Evolutionary conservation across 2,113 vertebrate species (phyloP), one percentile per base, ranked within the genome.

Genomic region (Eublepharis macularius): DNA sequence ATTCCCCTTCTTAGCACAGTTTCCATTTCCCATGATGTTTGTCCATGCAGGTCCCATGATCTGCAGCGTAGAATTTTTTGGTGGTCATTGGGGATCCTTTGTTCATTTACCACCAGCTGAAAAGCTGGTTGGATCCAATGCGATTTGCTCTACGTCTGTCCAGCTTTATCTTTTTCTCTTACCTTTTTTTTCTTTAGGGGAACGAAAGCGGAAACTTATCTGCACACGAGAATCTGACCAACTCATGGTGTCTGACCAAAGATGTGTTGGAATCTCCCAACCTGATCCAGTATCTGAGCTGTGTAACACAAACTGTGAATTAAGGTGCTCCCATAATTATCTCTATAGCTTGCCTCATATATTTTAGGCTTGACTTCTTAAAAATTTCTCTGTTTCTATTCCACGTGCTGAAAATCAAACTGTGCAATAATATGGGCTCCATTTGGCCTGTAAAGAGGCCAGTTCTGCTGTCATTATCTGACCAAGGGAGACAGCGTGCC

Each of bases 221-320:
- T 99, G 99, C 86, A 98, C 96, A 73, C 95, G 99, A 88, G 98
- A 99, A 92, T 98, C 97, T 0, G 98, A 99, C 91, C 96, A 98
- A 75, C 96, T 98, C 88, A 97, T 97, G 0, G 99, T 99, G 90
- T 99, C 99, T 0, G 99, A 99, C 96, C 98, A 99, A 94, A 96
- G 98, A 91, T 99, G 99, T 70, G 97, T 98, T 54, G 96, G 92
- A 24, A 95, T 97, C 65, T 94, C 97, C 45, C 96, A 96, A 83
- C 98, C 98, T 32, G 93, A 94, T 16, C 95, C 96, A 68, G 63
- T 98, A 92, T 96, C 96, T 0, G 98, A 99, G 90, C 94, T 96
- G 43, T 99, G 99, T 70, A 96, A 98, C 94, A 96, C 95, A 34
- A 98, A 99, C 70, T 99, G 99, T 91, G 99, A 99, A 96, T 93